phyloP scores from a whole-genome alignment of 2,888 invertebrate species.

The Gerris lacustris region DNA sequence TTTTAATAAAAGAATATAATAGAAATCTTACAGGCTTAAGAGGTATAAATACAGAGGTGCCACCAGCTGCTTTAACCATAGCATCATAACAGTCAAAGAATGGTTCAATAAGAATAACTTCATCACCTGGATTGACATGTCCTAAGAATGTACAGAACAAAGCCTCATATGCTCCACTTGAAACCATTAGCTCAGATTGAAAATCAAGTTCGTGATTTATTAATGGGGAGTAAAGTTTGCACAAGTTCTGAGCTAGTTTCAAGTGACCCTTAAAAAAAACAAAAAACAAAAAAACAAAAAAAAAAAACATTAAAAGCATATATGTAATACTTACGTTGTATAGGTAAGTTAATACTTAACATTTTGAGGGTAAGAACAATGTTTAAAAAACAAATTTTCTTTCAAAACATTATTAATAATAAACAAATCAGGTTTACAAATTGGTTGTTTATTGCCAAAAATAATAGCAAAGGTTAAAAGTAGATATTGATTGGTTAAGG shows the following conservation, averaged over 20 bases:
- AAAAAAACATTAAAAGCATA: background rate
- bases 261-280: conserved; percentile 76
- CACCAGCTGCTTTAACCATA: conserved; percentile 81
- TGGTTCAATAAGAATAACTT: conserved; percentile 95
- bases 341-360: background rate
- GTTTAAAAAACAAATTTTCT: no score
- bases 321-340: conserved; percentile 9
- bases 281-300: no score
- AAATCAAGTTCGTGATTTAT: conserved; percentile 67
- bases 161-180: conserved; percentile 89
- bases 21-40: conserved; percentile 56
- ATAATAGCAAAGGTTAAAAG: no score
- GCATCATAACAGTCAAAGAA: conserved; percentile 97
- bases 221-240: conserved; percentile 72
- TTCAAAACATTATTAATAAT: no score
- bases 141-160: conserved; percentile 76
- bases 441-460: no score
- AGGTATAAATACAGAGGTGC: conserved; percentile 73
- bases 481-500: no score
- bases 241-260: conserved; percentile 67
- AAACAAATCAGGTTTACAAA: no score
- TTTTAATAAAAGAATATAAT: no score
- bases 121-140: conserved; percentile 72
- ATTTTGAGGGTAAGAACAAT: no score
- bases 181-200: conserved; percentile 73